A percentile compares a stretch with the other conserved stretches of the same genome.
These are phyloP conservation scores for Melinaea marsaeus DNA, from an alignment of 2,888 invertebrate genomes.

Conservation along the genomic window DNA sequence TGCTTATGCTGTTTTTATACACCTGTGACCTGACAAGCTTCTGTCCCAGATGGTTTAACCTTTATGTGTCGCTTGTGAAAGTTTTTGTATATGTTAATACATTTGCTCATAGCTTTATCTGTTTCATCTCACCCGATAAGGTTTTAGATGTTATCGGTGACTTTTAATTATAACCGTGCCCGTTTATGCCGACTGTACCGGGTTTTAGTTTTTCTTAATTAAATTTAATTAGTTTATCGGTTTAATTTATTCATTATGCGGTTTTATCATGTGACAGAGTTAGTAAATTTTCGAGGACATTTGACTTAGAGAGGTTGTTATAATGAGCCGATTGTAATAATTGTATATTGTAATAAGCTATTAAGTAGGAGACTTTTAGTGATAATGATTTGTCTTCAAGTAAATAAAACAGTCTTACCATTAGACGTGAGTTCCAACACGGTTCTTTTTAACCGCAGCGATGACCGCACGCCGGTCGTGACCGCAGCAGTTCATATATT, in stretches of 20 bases:
- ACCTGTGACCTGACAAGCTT: slow-evolving; percentile 46
- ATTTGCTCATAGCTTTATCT: slow-evolving; percentile 17
- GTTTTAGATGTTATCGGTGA: not conserved
- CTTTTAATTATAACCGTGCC: slow-evolving; percentile 2
- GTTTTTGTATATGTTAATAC: slow-evolving; percentile 31
- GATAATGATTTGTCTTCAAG: too few relatives aligned
- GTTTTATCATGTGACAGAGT: not conserved
- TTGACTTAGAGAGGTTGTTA: too few relatives aligned
- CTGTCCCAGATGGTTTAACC: slow-evolving; percentile 36
- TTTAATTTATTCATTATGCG: not conserved
- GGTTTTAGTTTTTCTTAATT: not conserved
- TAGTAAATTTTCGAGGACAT: too few relatives aligned
- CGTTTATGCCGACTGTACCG: not conserved
- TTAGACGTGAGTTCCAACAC: not conserved
- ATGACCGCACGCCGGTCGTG: slow-evolving; percentile 16
- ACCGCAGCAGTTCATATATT: slow-evolving; percentile 1
- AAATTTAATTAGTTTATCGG: not conserved
- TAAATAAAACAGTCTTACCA: slow-evolving; percentile 3
- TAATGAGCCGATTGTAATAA: too few relatives aligned
- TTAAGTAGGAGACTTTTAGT: too few relatives aligned
- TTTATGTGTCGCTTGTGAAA: slow-evolving; percentile 32
- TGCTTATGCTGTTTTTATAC: slow-evolving; percentile 47
- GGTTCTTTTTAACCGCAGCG: slow-evolving; percentile 14
- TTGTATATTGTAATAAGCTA: too few relatives aligned
- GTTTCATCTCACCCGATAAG: slow-evolving; percentile 8